Conservation (phyloP, 2,888 invertebrate species). For the Oxystoma pomonae region DNA sequence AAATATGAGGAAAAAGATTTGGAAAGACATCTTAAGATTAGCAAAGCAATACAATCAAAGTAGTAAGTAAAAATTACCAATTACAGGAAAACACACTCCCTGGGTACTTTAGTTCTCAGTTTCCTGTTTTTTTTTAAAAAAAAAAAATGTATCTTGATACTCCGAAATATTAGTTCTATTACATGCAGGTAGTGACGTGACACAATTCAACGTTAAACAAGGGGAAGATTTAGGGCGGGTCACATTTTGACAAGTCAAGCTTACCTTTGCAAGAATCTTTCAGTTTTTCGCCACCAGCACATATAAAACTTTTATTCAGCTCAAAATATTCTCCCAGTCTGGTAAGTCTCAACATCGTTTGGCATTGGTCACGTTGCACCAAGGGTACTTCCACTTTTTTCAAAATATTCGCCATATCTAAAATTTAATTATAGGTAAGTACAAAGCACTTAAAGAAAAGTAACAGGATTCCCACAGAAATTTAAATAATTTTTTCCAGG, state of each 20-base stretch:
- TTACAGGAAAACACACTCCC: too few species aligned
- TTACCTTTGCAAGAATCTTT: conserved; percentile 62
- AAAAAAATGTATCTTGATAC: neutral
- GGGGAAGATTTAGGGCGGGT: too few species aligned
- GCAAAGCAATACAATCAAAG: too few species aligned
- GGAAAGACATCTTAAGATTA: too few species aligned
- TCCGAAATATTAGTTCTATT: neutral
- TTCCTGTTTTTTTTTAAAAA: neutral
- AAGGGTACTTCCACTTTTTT: conserved; percentile 70
- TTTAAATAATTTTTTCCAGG: too few species aligned
- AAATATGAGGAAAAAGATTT: too few species aligned
- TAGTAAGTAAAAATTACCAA: too few species aligned
- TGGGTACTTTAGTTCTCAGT: too few species aligned
- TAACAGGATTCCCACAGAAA: too few species aligned
- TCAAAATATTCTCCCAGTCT: conserved; percentile 61
- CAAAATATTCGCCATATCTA: conserved; percentile 39
- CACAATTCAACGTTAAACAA: neutral
- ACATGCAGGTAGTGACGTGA: neutral
- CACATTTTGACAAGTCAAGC: too few species aligned
- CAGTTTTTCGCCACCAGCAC: conserved; percentile 73
- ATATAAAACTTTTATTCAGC: conserved; percentile 67
- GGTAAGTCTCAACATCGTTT: conserved; percentile 57
- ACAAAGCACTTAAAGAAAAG: too few species aligned
- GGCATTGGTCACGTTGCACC: conserved; percentile 58
- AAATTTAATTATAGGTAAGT: too few species aligned